Percentiles rank a stretch among this genome's conserved stretches.
Evolutionary conservation across 2,797 vertebrate species (phyloP).

Genomic region (Taenioides sp.): DNA sequence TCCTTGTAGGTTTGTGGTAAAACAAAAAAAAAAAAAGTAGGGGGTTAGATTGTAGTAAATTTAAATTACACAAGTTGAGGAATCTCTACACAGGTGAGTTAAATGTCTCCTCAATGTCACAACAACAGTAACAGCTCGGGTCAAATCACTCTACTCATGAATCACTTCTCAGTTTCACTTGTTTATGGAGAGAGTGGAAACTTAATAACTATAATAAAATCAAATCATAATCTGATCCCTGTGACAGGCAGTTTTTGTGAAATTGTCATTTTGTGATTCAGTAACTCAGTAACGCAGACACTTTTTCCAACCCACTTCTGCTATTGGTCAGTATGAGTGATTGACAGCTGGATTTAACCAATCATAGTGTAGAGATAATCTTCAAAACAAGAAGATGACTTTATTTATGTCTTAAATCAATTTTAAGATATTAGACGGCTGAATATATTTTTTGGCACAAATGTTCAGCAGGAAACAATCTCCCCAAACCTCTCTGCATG

Average conservation of each 20-base stretch:
- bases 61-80: too few relatives aligned
- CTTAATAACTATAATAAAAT: too few relatives aligned
- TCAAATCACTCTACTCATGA: too few relatives aligned
- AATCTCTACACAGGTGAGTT: too few relatives aligned
- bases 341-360: not conserved
- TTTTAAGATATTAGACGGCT: not conserved
- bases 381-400: not conserved
- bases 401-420: not conserved
- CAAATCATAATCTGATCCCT: too few relatives aligned
- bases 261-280: not conserved
- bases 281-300: not conserved
- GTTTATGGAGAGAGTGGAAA: too few relatives aligned
- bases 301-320: not conserved
- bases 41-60: too few relatives aligned
- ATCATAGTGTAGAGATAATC: not conserved
- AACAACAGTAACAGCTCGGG: too few relatives aligned
- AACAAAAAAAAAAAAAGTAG: too few relatives aligned
- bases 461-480: not conserved
- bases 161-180: too few relatives aligned
- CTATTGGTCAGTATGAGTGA: not conserved
- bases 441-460: not conserved
- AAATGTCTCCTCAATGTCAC: too few relatives aligned
- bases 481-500: not conserved
- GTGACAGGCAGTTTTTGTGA: not conserved
- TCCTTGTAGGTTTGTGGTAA: too few relatives aligned